phyloP scores from a whole-genome alignment of 2,797 vertebrate genomes.

The Odontamblyopus rebecca region DNA sequence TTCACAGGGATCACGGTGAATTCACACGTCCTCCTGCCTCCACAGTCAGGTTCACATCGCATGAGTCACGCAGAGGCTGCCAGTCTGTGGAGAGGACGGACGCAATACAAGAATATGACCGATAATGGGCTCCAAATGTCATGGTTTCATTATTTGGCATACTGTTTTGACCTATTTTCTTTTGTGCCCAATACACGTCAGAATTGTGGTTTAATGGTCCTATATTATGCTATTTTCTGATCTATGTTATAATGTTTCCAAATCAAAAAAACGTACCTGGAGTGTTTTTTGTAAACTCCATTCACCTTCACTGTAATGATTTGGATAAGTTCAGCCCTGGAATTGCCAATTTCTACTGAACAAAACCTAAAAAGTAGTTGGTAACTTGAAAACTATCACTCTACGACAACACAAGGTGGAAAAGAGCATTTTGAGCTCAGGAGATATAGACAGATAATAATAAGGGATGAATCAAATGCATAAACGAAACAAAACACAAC shows the following conservation, averaged over 20 bases:
- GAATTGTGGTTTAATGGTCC: background rate
- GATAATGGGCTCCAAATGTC: background rate
- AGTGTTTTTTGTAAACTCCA: no score
- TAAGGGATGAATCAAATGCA: no score
- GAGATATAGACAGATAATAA: no score
- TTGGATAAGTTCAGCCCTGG: no score
- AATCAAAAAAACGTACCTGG: no score
- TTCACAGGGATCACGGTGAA: constrained; percentile 38
- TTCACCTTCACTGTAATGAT: no score
- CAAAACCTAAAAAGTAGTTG: no score
- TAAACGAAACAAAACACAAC: no score
- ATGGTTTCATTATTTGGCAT: background rate
- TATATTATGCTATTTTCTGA: background rate
- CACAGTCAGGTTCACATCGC: constrained; percentile 39
- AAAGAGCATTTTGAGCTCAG: no score
- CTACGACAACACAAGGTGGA: no score
- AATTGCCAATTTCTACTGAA: no score
- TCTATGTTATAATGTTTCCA: background rate
- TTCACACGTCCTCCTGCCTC: constrained; percentile 44
- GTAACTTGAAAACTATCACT: no score
- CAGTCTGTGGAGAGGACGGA: constrained; percentile 24
- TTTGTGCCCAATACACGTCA: background rate
- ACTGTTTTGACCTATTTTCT: background rate
- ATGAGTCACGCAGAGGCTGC: constrained; percentile 51
- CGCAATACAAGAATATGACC: constrained; percentile 21